These are phyloP conservation scores for Sebastes trivittatus DNA, from an alignment of 2,797 vertebrate species.

Conservation along the genomic window DNA sequence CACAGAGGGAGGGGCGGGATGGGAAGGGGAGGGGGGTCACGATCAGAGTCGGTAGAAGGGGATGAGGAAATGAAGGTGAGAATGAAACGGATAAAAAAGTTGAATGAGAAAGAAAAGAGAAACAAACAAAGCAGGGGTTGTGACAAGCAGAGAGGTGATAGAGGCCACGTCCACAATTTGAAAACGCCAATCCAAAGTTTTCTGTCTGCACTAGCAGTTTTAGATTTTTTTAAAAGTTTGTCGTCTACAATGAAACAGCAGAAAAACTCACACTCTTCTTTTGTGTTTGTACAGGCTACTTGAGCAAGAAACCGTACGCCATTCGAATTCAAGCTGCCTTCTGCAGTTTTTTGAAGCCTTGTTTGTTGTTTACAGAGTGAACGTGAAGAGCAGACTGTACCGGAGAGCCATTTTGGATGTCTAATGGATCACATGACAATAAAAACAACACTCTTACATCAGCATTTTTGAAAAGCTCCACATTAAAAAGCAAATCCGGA, in stretches of 20 bases:
- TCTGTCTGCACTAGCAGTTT: slow-evolving; percentile 10
- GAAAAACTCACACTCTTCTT: not conserved
- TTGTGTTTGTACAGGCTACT: not conserved
- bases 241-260: not conserved
- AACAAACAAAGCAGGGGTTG: slow-evolving; percentile 35
- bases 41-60: slow-evolving; percentile 21
- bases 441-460: slow-evolving; percentile 30
- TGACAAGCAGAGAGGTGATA: slow-evolving; percentile 33
- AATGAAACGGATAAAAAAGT: slow-evolving; percentile 44
- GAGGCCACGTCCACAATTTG: slow-evolving; percentile 42
- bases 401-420: slow-evolving; percentile 18
- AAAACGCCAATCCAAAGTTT: slow-evolving; percentile 44
- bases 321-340: not conserved
- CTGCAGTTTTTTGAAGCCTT: not conserved
- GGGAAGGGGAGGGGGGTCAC: slow-evolving; percentile 15
- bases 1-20: slow-evolving; percentile 60
- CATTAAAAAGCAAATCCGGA: slow-evolving; percentile 26
- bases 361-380: slow-evolving; percentile 1
- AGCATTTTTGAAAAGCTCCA: slow-evolving; percentile 30
- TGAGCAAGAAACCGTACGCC: not conserved
- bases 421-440: slow-evolving; percentile 24
- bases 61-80: slow-evolving; percentile 45
- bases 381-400: slow-evolving; percentile 10
- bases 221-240: slow-evolving; percentile 15
- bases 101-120: slow-evolving; percentile 41